Evolutionary conservation across 2,797 vertebrate genomes (phyloP), one percentile per base, ranked within the genome.

Genomic region (Philypnodon macrostomus): DNA sequence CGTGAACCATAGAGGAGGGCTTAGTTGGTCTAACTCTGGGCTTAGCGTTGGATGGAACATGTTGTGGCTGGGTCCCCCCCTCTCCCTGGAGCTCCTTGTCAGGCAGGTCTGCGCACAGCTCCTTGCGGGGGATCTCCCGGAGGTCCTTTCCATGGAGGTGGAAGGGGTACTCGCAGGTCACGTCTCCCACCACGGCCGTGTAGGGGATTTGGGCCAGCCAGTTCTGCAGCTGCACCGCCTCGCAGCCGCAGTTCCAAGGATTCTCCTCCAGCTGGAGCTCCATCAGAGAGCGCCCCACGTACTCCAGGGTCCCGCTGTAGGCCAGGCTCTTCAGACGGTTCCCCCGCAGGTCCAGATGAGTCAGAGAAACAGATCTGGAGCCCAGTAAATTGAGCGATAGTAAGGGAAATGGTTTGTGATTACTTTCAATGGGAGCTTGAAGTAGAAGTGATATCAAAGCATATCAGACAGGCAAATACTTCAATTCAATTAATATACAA

Each of bases 261-360:
- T 99, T 99, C 85, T 99, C 97, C 88, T 99, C 97, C 64, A 99
- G 83, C 81, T 98, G 91, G 51, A 98, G 91, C 88, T 98, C 96
- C 69, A 96, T 96, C 65, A 98, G 94, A 63, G 93, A 95, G 47
- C 87, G 88, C 16, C 95, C 95, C 19, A 98, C 92, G 40, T 98
- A 96, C 85, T 99, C 95, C 89, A 99, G 84, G 29, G 96, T 93
- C 65, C 97, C 97, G 70, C 94, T 92, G 8, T 98, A 97, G 81
- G 95, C 92, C 87, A 99, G 81, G 53, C 92, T 98, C 90, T 99
- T 99, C 83, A 99, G 91, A 77, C 97, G 89, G 83, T 99, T 99
- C 74, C 97, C 97, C 76, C 97, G 89, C 80, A 99, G 92, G 89
- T 99, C 97, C 64, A 99, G 88, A 87, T 99, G 97, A 78, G 95